phyloP scores from a whole-genome alignment of 1,140 invertebrate species.

The Parasteatoda tepidariorum region DNA sequence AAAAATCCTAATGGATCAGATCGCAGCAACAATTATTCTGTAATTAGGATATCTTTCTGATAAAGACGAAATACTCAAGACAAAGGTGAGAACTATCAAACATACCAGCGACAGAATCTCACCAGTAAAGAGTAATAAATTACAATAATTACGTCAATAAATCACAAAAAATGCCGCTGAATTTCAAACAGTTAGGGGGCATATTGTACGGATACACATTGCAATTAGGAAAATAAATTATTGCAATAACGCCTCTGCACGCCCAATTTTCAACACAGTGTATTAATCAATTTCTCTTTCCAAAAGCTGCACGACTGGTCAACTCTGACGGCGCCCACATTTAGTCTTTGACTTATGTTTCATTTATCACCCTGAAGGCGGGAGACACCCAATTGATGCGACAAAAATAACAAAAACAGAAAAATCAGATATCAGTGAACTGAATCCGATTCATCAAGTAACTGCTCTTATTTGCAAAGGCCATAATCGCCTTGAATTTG shows the following conservation, averaged over 20 bases:
- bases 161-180: not conserved
- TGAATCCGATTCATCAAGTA: constrained; percentile 14
- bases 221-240: constrained; percentile 1
- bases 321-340: not conserved
- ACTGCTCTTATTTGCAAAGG: constrained; percentile 37
- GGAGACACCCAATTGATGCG: constrained; percentile 16
- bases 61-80: no score
- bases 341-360: not conserved
- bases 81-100: no score
- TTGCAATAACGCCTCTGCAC: constrained; percentile 30
- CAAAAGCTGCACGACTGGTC: not conserved
- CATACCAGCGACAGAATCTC: no score
- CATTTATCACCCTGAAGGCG: constrained; percentile 24
- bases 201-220: not conserved
- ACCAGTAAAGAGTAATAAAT: not conserved
- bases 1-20: no score
- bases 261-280: constrained; percentile 46
- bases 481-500: constrained; percentile 7
- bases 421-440: constrained; percentile 5
- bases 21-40: no score
- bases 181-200: not conserved
- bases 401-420: not conserved
- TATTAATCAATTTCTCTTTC: constrained; percentile 22
- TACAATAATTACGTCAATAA: not conserved
- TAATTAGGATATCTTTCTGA: no score